Conservation (phyloP, 1,140 invertebrate genomes). For the Drosophila arizonae region DNA sequence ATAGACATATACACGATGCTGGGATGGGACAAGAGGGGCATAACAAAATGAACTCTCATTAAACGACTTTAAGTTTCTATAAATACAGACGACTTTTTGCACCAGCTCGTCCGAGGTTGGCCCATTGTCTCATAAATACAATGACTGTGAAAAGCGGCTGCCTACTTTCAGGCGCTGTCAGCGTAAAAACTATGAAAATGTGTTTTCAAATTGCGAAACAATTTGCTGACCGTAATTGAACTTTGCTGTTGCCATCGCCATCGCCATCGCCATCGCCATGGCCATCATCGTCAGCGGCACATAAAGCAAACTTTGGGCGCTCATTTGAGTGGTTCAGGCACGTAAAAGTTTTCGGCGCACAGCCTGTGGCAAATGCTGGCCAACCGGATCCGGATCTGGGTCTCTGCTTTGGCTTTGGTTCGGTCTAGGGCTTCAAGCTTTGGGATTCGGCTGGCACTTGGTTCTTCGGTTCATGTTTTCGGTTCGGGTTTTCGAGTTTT, state of each 20-base stretch:
- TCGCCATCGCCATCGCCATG: constrained; percentile 51
- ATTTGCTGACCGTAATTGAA: constrained; percentile 81
- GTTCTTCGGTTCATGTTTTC: not conserved
- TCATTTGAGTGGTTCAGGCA: constrained; percentile 34
- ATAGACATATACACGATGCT: no score
- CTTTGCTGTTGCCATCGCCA: constrained; percentile 56
- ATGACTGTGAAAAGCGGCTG: constrained; percentile 38
- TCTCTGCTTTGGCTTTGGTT: not conserved
- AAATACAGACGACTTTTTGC: not conserved
- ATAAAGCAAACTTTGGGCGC: constrained; percentile 57
- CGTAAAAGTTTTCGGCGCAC: constrained; percentile 48
- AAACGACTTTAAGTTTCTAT: no score
- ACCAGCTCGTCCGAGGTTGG: not conserved
- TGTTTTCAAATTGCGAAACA: constrained; percentile 78
- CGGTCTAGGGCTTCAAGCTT: not conserved
- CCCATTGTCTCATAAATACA: constrained; percentile 18
- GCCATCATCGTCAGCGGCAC: constrained; percentile 49
- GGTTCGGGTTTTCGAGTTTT: constrained; percentile 1
- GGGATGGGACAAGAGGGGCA: no score
- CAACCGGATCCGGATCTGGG: constrained; percentile 6
- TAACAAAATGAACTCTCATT: no score
- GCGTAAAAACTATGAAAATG: constrained; percentile 74
- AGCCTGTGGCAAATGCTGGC: constrained; percentile 64
- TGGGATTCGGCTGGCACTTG: not conserved
- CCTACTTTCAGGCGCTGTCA: constrained; percentile 35